Percentiles rank a stretch among this genome's conserved stretches.
phyloP scores from a whole-genome alignment of 1,140 invertebrate species.

The Trichonephila clavata region DNA sequence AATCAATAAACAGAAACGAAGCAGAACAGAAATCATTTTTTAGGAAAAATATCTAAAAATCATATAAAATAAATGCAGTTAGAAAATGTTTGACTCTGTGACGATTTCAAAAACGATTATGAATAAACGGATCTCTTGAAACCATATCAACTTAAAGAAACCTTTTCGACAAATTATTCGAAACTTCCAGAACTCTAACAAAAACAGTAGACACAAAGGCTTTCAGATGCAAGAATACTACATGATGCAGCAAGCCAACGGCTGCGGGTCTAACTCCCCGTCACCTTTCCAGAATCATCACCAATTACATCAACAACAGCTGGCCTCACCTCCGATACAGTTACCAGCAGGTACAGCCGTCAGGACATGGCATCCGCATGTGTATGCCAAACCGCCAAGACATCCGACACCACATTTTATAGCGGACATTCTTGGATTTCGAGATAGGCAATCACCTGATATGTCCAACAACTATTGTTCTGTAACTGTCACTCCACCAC shows the following conservation, averaged over 20 bases:
- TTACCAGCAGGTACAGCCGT: constrained; percentile 26
- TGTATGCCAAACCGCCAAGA: constrained; percentile 89
- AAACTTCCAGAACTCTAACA: not conserved
- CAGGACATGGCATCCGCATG: constrained; percentile 88
- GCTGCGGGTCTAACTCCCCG: constrained; percentile 67
- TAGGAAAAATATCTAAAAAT: no score
- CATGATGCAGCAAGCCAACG: constrained; percentile 73
- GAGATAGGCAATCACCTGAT: not conserved
- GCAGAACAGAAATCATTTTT: no score
- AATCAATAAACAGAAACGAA: no score
- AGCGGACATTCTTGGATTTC: constrained; percentile 87
- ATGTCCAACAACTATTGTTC: constrained; percentile 48
- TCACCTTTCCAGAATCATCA: constrained; percentile 63
- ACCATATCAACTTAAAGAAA: not conserved
- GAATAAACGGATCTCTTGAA: not conserved
- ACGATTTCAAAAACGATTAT: not conserved
- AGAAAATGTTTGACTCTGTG: not conserved
- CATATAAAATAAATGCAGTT: no score
- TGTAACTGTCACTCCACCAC: constrained; percentile 52
- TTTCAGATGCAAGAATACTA: constrained; percentile 74
- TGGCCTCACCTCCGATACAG: constrained; percentile 32
- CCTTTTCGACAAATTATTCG: not conserved
- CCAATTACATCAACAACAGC: constrained; percentile 44
- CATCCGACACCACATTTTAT: constrained; percentile 90
- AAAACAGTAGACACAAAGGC: not conserved